Conservation (phyloP, 1,140 invertebrate genomes). For the Tetramorium parvispinum region DNA sequence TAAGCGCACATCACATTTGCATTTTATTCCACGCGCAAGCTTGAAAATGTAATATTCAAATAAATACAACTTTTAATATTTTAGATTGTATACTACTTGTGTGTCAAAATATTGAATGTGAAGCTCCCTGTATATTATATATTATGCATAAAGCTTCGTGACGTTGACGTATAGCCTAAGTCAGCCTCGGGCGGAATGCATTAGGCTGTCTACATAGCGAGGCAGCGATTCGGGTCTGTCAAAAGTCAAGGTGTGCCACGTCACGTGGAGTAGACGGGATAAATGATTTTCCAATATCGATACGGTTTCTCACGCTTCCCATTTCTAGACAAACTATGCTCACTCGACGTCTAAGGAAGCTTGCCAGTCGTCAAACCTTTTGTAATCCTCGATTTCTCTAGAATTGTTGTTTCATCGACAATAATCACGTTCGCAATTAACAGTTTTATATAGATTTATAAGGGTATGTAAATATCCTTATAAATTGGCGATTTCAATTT, state of each 20-base stretch:
- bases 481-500: too few species aligned
- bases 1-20: neutral
- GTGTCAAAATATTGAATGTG: conserved; percentile 8
- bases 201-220: conserved; percentile 53
- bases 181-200: conserved; percentile 23
- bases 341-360: neutral
- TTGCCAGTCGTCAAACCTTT: neutral
- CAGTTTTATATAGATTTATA: neutral
- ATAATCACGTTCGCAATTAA: neutral
- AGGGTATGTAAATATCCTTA: too few species aligned
- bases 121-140: conserved; percentile 38
- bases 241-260: conserved; percentile 46
- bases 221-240: conserved; percentile 45
- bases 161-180: conserved; percentile 50
- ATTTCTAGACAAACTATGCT: neutral
- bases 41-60: conserved; percentile 11
- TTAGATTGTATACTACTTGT: conserved; percentile 7
- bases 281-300: conserved; percentile 55
- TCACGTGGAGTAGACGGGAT: conserved; percentile 36
- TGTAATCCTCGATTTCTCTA: neutral
- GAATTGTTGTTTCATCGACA: neutral
- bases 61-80: neutral
- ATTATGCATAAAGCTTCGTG: conserved; percentile 46
- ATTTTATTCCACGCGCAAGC: neutral
- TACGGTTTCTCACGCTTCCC: conserved; percentile 9